Evolutionary conservation across 1,140 invertebrate species (phyloP), one percentile per base, ranked within the genome.

Genomic region (Muscidifurax raptorellus): DNA sequence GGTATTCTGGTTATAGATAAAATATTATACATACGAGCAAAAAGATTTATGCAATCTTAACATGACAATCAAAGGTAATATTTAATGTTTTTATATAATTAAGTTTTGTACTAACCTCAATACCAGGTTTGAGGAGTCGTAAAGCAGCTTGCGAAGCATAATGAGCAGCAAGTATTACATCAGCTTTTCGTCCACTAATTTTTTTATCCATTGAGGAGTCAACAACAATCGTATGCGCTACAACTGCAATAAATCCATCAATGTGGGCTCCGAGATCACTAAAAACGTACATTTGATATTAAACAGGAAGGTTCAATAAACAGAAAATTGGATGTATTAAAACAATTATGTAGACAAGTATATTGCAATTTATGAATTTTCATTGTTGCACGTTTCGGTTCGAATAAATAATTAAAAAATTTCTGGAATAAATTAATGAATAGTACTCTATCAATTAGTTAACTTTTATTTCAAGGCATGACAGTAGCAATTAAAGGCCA

Each of bases 221-320:
- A 88, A 99, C 95, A 84, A 99, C 95, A 86, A 99, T 94, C 18
- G 98, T 99, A 92, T 99, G 99, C 64, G 98, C 99, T 36, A 98
- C 98, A 78, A 99, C 98, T 80, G 99, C 99, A 91, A 99, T 99
- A 91, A 99, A 99, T 36, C 99, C 99, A 96, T 99, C 99, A 90
- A 99, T 96, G 92, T 99, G 99, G 85, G 98, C 98, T 87, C 99
- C 99, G 89, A 99, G 94, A 94, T 99, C 99, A 92, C 98, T 99
- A 89, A 82, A 95, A 44, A 18, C 7, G 7, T 40, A 40, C 9
- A 32, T 2, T 32, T n/a, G n/a, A n/a, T n/a, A n/a, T n/a, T n/a
- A 64, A 64, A n/a, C 2, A 66, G 2, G 2, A 66, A 66, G 25
- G n/a, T n/a, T n/a, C n/a, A n/a, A n/a, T n/a, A n/a, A n/a, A n/a